Evolutionary conservation across 2,888 invertebrate species (phyloP), one percentile per base, ranked within the genome.

Genomic region (Ectobius pallidus): DNA sequence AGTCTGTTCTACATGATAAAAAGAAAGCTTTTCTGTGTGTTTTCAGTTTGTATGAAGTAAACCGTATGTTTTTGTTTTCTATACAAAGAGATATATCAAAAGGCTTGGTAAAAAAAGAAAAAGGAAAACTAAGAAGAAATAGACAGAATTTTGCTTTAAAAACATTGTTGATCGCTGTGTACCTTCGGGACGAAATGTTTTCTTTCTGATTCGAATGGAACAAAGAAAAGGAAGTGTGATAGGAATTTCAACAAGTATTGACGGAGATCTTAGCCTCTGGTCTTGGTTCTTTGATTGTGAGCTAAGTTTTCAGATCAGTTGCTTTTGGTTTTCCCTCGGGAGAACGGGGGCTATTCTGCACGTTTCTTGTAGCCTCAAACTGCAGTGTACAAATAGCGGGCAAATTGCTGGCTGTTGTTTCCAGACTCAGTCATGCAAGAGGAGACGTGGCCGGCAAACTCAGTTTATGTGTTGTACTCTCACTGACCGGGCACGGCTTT

Each of bases 301-400:
- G 58, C 30, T 58, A 30, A 58, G 58, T 58, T 58, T 32, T 58
- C 30, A n/a, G 58, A 58, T 58, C 58, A 16, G 27, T 58, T 58
- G 27, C n/a, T 46, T n/a, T 18, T 30, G 2, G 16, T 58, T 6
- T 16, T 7, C 2, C 27, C 58, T 11, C 30, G 3, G 27, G 58
- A 30, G 30, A 25, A 7, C 4, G 27, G 27, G 2, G 14, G 7
- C 55, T 3, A 9, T 6, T 16, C 58, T 14, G 30, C 58, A 32
- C 58, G 58, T 58, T 9, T 11, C 4, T 16, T 2, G 58, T 58
- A 58, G 58, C 58, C 58, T 32, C 58, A 58, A 30, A 58, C 58
- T 58, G 25, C 73, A 73, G 73, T 73, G 67, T 73, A 73, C 73
- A 73, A 73, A 73, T 73, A 73, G 68, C 67, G 68, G 62, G 62